Base-by-base conservation (phyloP, 1,140 invertebrate genomes). In the Chironomus tepperi region DNA sequence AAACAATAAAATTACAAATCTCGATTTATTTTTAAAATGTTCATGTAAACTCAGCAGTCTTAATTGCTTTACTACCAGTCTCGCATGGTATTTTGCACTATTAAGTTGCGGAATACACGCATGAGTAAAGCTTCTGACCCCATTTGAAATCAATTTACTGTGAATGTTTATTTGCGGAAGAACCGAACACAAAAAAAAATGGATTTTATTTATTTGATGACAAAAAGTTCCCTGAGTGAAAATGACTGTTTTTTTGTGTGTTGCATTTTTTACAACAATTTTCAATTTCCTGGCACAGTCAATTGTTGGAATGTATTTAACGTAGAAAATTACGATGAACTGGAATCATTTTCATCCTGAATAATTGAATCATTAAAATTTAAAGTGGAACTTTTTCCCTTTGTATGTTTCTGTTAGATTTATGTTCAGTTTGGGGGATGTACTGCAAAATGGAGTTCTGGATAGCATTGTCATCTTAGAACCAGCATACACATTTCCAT, bases 131-230 rank as follows among this genome's bases (percentile, higher is more conserved):
- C 47, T 57, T 3, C 3, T 57, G 12, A 57, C 47, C 47, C 47
- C 47, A 57, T 57, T 57, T 57, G 47, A 57, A 57, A 57, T 57
- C 47, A 57, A 57, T 57, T 57, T 57, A 57, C 47, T 57, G 47
- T 57, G n/a, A 57, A 57, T 57, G 47, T 57, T 57, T 57, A 57
- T 57, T 57, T 57, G 47, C 47, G 15, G 43, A 47, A 47, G 15
- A 3, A 47, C 9, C 43, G 15, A 5, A 57, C 47, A 57, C 47
- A 57, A n/a, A 34, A 34, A 34, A 34, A 57, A 57, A 15, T 57
- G 47, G 15, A 57, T 57, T 57, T 47, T 57, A n/a, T 57, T n/a
- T 57, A 57, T 57, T 57, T 57, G n/a, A 57, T 57, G 47, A n/a
- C 47, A 57, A 57, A 57, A 57, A 57, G 47, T 12, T 57, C 47